phyloP scores from a whole-genome alignment of 2,797 vertebrate genomes.

The Pseudochaenichthys georgianus region DNA sequence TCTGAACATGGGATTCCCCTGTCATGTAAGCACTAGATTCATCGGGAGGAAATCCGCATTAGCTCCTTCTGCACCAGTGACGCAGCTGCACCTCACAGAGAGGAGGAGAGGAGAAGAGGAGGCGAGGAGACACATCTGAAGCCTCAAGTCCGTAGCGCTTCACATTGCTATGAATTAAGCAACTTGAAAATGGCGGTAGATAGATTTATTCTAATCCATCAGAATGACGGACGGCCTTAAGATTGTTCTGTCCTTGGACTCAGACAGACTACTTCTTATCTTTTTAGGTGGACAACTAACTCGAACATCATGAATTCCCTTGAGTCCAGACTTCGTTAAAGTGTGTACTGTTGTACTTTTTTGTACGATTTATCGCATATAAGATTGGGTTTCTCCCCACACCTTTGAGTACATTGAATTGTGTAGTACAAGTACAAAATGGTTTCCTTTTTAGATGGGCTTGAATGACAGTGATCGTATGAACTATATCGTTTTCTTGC shows the following conservation, averaged over 20 bases:
- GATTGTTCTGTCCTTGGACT: not conserved
- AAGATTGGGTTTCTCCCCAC: not conserved
- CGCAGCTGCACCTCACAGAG: too few relatives aligned
- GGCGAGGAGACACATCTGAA: too few relatives aligned
- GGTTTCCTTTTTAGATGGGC: not conserved
- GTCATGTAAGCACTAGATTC: too few relatives aligned
- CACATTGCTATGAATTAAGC: too few relatives aligned
- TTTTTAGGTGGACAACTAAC: not conserved
- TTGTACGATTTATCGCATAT: not conserved
- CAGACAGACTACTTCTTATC: not conserved
- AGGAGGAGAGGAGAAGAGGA: too few relatives aligned
- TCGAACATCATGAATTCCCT: not conserved
- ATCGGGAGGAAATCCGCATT: too few relatives aligned
- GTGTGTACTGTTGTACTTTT: not conserved
- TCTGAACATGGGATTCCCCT: too few relatives aligned
- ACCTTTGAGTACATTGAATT: not conserved
- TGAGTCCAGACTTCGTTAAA: not conserved
- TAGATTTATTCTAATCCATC: too few relatives aligned
- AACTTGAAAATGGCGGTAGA: too few relatives aligned
- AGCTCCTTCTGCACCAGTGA: too few relatives aligned
- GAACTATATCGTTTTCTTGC: not conserved
- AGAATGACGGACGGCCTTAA: too few relatives aligned
- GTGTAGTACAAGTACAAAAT: not conserved
- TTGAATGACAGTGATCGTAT: not conserved
- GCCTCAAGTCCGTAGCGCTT: too few relatives aligned